Evolutionary conservation across 2,888 invertebrate species (phyloP), one percentile per base, ranked within the genome.

Genomic region (Epinotia demarniana): DNA sequence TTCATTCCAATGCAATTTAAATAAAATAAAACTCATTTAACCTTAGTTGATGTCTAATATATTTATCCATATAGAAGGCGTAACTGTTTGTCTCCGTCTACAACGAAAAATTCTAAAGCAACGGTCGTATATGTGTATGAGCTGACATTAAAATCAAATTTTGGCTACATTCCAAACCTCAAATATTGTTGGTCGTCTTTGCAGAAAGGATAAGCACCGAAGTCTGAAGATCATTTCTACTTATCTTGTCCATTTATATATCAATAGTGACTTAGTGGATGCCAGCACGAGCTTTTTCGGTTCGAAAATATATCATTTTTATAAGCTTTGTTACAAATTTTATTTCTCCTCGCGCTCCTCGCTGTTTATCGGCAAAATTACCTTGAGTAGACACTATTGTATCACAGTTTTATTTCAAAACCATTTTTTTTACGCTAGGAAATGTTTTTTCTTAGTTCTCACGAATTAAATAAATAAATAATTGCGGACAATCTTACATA

Each of bases 111-210:
- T 83, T 84, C 82, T 83, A 86, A 86, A 84, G 86, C 84, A 88
- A 79, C 84, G 85, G 86, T 89, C 88, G 86, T 90, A 90, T 90
- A 90, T 89, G 89, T 85, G 85, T 89, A 90, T 91, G 90, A 91
- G 90, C 85, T 90, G 90, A 91, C 90, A 93, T 93, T 93, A 93
- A 91, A 94, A 93, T 90, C 88, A 90, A 91, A 91, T 90, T 88
- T 90, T 94, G 93, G 93, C 92, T 49, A 55, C 64, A 80, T 69
- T 85, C 93, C 93, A 93, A 88, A 81, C 87, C 88, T 85, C 88
- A 88, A 89, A 90, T 90, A 91, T 90, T 90, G 88, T 91, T 89
- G 89, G 89, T 87, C 86, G 83, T 91, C 88, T 90, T 89, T 87
- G 86, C 86, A 88, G 85, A 85, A 90, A 89, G 85, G 86, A 86